Conservation (phyloP, 2,113 vertebrate species). For the Marmota monax region DNA sequence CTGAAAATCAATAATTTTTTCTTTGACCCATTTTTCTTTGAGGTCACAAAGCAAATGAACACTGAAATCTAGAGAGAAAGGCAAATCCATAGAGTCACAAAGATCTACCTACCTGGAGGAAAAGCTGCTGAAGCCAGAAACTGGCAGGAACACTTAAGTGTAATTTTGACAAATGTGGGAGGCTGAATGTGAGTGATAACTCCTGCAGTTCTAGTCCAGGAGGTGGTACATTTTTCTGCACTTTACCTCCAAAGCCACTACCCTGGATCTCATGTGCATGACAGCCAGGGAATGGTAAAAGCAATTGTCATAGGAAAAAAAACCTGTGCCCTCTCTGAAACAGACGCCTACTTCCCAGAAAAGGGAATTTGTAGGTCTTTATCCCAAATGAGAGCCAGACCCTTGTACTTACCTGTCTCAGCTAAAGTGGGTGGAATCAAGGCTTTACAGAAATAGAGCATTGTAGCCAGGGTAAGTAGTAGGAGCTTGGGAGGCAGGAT, state of each 20-base stretch:
- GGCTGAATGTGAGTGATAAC: neutral
- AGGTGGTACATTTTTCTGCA: neutral
- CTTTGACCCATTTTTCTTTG: neutral
- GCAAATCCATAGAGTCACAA: neutral
- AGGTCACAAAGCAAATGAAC: neutral
- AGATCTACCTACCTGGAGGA: neutral
- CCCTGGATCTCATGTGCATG: rapidly evolving
- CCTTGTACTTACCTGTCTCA: neutral
- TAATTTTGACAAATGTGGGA: neutral
- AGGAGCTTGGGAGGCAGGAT: neutral
- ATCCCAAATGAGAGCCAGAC: neutral
- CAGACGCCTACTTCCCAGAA: neutral
- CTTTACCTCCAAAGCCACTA: neutral
- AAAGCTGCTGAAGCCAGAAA: neutral
- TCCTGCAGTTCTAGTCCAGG: neutral
- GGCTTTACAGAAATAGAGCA: neutral
- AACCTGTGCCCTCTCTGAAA: neutral
- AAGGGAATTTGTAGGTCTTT: neutral
- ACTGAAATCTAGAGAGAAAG: neutral
- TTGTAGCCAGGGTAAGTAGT: neutral
- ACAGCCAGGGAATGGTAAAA: neutral
- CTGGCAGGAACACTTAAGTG: neutral
- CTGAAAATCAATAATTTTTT: conserved; percentile 30
- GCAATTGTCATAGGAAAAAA: neutral
- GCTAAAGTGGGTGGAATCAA: neutral